Evolutionary conservation across 2,797 vertebrate species (phyloP).

Genomic region (Iguana delicatissima): DNA sequence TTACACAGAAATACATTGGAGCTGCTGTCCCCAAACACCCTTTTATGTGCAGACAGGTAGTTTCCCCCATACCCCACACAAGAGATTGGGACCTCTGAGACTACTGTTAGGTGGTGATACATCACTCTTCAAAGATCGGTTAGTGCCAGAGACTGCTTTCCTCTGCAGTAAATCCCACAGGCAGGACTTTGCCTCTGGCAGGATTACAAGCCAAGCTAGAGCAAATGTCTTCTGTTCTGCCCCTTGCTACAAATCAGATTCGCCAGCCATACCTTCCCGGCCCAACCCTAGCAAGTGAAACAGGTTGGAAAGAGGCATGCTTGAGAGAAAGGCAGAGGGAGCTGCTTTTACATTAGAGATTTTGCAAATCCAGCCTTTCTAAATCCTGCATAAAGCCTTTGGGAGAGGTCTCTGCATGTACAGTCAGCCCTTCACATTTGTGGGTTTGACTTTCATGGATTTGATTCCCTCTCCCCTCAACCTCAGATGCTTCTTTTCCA

Average conservation of each 20-base stretch:
- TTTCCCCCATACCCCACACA: background rate
- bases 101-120: background rate
- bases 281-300: background rate
- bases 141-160: background rate
- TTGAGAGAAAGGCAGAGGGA: background rate
- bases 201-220: background rate
- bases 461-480: too few relatives aligned
- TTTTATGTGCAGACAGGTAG: background rate
- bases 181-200: background rate
- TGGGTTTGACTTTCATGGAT: too few relatives aligned
- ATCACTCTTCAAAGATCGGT: background rate
- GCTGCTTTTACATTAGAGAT: background rate
- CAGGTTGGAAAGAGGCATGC: background rate
- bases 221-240: background rate
- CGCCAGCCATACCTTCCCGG: too few relatives aligned
- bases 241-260: background rate
- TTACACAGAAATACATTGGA: background rate
- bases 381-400: background rate
- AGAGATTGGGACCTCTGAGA: background rate
- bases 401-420: background rate
- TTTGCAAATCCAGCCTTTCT: background rate
- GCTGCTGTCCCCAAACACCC: background rate
- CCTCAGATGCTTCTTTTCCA: too few relatives aligned
- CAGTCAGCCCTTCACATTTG: too few relatives aligned
- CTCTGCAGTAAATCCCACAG: background rate